Evolutionary conservation across 2,888 invertebrate species (phyloP).

Genomic region (Tenthredo scrophulariae): DNA sequence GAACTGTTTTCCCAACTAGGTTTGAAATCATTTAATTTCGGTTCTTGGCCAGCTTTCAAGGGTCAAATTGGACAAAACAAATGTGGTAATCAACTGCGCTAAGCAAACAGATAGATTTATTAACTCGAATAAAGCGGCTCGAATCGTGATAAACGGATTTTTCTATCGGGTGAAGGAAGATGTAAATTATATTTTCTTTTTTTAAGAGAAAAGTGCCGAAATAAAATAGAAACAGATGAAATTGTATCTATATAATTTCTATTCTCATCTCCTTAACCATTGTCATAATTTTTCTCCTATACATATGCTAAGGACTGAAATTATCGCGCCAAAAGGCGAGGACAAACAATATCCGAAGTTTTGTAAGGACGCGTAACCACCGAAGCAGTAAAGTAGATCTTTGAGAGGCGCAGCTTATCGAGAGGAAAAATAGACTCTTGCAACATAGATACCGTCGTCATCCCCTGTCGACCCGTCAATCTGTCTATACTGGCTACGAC

Average conservation of each 20-base stretch:
- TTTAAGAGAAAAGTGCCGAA: background rate
- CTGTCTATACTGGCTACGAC: constrained; percentile 11
- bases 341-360: background rate
- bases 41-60: background rate
- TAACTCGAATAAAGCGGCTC: background rate
- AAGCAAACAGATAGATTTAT: constrained; percentile 1
- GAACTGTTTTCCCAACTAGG: constrained; percentile 9
- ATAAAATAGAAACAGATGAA: background rate
- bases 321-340: background rate
- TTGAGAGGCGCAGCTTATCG: constrained; percentile 32
- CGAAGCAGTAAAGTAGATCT: constrained; percentile 38
- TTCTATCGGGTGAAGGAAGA: background rate
- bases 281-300: background rate
- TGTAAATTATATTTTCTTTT: background rate
- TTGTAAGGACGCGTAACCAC: background rate
- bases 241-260: background rate
- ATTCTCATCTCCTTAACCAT: background rate
- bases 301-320: background rate
- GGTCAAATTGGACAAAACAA: constrained; percentile 18
- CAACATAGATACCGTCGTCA: constrained; percentile 33
- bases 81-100: constrained; percentile 18
- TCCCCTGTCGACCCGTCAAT: constrained; percentile 26
- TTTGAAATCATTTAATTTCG: background rate
- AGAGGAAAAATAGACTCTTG: constrained; percentile 44
- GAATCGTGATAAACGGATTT: constrained; percentile 1